Percentiles rank a stretch among this genome's conserved stretches.
Conservation (phyloP, 2,888 invertebrate species). For the Drosophila melanosoma region DNA sequence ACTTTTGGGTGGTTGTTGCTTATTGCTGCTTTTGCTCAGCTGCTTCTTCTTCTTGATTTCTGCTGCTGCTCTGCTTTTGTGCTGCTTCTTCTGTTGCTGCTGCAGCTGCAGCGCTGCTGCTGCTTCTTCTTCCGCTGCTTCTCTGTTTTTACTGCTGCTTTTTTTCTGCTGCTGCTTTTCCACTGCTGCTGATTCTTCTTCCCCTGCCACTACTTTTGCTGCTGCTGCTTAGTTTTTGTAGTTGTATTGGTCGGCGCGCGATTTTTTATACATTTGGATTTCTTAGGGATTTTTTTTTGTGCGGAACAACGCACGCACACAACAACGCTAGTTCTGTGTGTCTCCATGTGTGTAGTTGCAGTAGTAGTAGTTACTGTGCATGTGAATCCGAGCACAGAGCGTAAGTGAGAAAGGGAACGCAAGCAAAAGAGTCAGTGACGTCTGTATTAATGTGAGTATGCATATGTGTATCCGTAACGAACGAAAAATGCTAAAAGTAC, state of each 20-base stretch:
- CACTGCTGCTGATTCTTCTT: no score
- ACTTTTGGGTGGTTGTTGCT: conserved; percentile 59
- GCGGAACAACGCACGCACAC: conserved; percentile 30
- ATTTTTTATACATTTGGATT: conserved; percentile 51
- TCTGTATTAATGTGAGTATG: neutral
- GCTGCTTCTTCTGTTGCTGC: neutral
- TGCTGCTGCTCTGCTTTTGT: neutral
- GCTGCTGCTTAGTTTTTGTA: conserved; percentile 34
- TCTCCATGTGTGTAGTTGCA: conserved; percentile 5
- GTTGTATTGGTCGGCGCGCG: conserved; percentile 46
- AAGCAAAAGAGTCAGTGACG: conserved; percentile 7
- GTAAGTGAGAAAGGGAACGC: conserved; percentile 26
- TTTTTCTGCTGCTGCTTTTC: neutral
- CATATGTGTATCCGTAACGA: conserved; percentile 4
- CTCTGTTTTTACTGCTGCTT: neutral
- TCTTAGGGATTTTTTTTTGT: conserved; percentile 14
- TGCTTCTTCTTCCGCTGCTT: neutral
- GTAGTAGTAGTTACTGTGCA: conserved; percentile 1
- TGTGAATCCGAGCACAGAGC: conserved; percentile 14
- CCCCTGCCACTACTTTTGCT: neutral
- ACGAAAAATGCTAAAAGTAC: conserved; percentile 17
- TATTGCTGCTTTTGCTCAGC: conserved; percentile 16
- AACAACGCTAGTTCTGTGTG: conserved; percentile 1
- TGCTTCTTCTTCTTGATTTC: neutral
- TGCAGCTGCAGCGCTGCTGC: neutral